Evolutionary conservation across 2,797 vertebrate species (phyloP).

Genomic region (Sebastes baramenuke): DNA sequence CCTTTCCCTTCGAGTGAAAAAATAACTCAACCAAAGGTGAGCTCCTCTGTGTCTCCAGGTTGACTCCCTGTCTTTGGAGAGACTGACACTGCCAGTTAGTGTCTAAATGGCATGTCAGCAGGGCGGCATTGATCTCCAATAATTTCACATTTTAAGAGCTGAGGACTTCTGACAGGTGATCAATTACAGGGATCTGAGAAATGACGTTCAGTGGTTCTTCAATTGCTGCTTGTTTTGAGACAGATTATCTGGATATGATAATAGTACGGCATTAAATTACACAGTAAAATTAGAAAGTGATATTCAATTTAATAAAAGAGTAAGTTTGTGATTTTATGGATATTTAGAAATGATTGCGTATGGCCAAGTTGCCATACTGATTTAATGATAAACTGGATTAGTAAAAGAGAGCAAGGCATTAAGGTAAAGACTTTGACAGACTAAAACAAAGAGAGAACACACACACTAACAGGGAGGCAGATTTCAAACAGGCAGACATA

Average conservation of each 20-base stretch:
- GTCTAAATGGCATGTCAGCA: conserved; percentile 17
- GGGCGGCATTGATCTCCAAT: conserved; percentile 27
- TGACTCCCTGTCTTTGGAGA: conserved; percentile 11
- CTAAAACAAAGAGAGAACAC: background rate
- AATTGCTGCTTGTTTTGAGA: background rate
- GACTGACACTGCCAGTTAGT: conserved; percentile 1
- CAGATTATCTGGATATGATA: conserved; percentile 1
- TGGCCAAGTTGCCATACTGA: background rate
- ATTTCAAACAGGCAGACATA: conserved; percentile 37
- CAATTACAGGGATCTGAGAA: conserved; percentile 25
- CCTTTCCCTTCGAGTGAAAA: background rate
- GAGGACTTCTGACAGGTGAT: conserved; percentile 7
- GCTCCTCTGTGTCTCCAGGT: background rate
- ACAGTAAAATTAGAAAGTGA: background rate
- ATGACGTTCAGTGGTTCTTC: background rate
- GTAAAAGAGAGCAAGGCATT: conserved; percentile 6
- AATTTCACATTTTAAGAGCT: conserved; percentile 37
- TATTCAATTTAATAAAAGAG: background rate
- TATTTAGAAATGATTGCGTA: background rate
- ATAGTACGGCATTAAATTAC: background rate
- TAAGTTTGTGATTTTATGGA: background rate
- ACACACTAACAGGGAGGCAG: conserved; percentile 11
- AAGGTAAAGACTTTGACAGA: conserved; percentile 3
- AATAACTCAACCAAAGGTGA: background rate
- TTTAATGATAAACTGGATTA: background rate